Conservation (phyloP, 2,888 invertebrate genomes). For the Agonopterix heracliana region DNA sequence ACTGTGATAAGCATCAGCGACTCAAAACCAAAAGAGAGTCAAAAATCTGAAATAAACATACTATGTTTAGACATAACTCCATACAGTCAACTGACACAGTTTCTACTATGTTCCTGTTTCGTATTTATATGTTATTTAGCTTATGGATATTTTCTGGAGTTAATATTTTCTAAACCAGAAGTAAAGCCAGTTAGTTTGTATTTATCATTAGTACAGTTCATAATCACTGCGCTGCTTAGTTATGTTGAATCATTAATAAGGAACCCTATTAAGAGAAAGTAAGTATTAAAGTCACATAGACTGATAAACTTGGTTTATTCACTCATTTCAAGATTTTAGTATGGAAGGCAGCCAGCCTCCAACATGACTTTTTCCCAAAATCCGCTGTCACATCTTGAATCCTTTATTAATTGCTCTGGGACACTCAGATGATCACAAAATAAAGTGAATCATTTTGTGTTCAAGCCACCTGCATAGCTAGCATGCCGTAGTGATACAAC, state of each 20-base stretch:
- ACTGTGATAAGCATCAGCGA: constrained; percentile 52
- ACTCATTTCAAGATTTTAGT: too few relatives aligned
- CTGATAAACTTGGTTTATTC: too few relatives aligned
- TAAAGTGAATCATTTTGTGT: too few relatives aligned
- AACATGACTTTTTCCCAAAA: too few relatives aligned
- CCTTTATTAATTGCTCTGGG: too few relatives aligned
- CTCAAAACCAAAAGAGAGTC: constrained; percentile 20
- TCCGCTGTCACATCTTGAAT: too few relatives aligned
- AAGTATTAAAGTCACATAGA: constrained; percentile 26
- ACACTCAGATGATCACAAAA: too few relatives aligned
- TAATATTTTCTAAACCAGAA: constrained; percentile 93
- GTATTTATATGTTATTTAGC: constrained; percentile 92
- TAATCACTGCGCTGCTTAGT: constrained; percentile 88
- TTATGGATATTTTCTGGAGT: constrained; percentile 94
- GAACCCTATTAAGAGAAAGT: constrained; percentile 77
- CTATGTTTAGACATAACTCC: constrained; percentile 84
- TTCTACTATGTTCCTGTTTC: constrained; percentile 84
- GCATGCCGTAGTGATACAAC: too few relatives aligned
- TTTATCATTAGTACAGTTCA: constrained; percentile 93
- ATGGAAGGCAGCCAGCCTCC: too few relatives aligned
- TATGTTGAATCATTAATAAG: constrained; percentile 81
- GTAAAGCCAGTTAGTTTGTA: constrained; percentile 95
- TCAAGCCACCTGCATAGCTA: too few relatives aligned
- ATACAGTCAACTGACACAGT: constrained; percentile 81
- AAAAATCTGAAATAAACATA: constrained; percentile 75